Evolutionary conservation across 2,113 vertebrate genomes (phyloP).

Genomic region (Bagarius yarrelli): DNA sequence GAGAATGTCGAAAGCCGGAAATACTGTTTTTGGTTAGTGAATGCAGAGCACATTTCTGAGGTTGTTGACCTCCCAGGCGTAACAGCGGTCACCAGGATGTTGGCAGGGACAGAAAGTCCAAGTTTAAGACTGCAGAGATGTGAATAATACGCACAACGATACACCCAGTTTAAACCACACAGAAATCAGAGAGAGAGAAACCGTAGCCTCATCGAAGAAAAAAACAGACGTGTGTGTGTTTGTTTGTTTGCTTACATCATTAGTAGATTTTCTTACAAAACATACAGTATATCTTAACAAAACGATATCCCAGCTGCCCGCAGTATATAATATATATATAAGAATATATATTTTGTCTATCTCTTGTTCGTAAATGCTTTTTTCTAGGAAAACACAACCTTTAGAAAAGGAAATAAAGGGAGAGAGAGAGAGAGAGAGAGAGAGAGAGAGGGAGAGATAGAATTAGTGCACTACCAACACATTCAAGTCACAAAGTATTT

Average conservation of each 20-base stretch:
- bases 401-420: background rate
- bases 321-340: too few species aligned
- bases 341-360: constrained; percentile 4
- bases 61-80: constrained; percentile 47
- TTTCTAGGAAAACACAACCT: constrained; percentile 56
- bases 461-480: background rate
- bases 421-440: constrained; percentile 10
- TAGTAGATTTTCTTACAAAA: constrained; percentile 39
- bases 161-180: constrained; percentile 62
- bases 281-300: constrained; percentile 32
- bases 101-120: constrained; percentile 77
- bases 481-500: constrained; percentile 31
- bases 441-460: background rate
- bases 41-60: constrained; percentile 44
- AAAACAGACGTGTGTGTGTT: constrained; percentile 1
- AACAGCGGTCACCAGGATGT: constrained; percentile 77
- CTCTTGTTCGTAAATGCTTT: constrained; percentile 14
- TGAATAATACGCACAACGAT: constrained; percentile 68
- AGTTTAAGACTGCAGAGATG: constrained; percentile 72
- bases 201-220: constrained; percentile 23
- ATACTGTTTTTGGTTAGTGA: constrained; percentile 44
- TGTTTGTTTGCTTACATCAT: constrained; percentile 30
- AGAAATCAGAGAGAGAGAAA: constrained; percentile 60
- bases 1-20: constrained; percentile 32
- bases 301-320: background rate